phyloP scores from a whole-genome alignment of 2,113 vertebrate species.

The Oryzias melastigma region DNA sequence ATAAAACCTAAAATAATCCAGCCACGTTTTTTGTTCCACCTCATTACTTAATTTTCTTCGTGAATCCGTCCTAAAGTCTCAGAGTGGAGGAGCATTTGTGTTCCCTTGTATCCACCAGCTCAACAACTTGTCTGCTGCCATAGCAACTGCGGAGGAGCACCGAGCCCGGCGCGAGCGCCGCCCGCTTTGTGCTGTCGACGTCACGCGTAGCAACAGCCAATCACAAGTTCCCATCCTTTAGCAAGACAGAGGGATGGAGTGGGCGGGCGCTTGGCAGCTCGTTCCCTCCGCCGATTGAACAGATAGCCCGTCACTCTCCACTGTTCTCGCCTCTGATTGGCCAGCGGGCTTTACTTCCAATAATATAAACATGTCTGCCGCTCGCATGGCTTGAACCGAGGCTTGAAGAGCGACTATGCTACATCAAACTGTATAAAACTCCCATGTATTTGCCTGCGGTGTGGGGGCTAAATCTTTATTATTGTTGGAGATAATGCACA shows the following conservation, averaged over 20 bases:
- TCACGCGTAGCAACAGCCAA: constrained; percentile 82
- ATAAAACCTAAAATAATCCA: neutral
- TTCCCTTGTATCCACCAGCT: constrained; percentile 69
- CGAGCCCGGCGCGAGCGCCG: constrained; percentile 66
- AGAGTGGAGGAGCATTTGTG: constrained; percentile 33
- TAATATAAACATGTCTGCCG: constrained; percentile 82
- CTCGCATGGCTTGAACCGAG: constrained; percentile 68
- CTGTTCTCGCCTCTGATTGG: constrained; percentile 67
- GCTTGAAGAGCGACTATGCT: constrained; percentile 70
- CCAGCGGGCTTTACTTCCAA: constrained; percentile 66
- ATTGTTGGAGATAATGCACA: constrained; percentile 64
- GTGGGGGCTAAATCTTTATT: constrained; percentile 64
- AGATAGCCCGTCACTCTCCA: constrained; percentile 60
- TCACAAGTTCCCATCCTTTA: constrained; percentile 79
- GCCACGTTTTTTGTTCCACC: neutral
- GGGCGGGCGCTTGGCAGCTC: constrained; percentile 63
- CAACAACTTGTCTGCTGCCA: constrained; percentile 83
- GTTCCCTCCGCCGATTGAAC: constrained; percentile 66
- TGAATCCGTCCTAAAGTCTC: constrained; percentile 4
- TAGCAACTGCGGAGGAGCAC: constrained; percentile 82
- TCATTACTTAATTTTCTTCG: neutral
- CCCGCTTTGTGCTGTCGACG: constrained; percentile 75
- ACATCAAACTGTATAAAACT: constrained; percentile 79
- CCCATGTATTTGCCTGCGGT: constrained; percentile 70
- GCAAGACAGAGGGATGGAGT: constrained; percentile 69